Evolutionary conservation across 2,113 vertebrate genomes (phyloP), one percentile per base, ranked within the genome.

Genomic region (Rhagologus leucostigma): DNA sequence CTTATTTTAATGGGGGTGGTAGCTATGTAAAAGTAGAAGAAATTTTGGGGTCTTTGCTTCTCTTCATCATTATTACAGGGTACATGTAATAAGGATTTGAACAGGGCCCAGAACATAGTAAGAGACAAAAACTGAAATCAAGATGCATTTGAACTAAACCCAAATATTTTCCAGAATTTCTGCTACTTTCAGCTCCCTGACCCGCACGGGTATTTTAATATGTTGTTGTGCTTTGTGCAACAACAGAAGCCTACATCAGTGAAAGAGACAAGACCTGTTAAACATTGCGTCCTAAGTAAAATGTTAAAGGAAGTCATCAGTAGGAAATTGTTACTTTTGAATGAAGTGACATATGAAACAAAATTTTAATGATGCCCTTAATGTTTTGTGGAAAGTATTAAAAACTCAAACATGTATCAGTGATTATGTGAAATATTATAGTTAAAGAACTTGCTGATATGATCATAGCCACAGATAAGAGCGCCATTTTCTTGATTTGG

Each of bases 191-290:
- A 35, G 13, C 10, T 63, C 9, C 16, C 11, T 62, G 22, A 21
- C 17, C 15, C 6, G 0, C 3, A 1, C 53, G 30, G 16, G 12
- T 57, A 11, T 29, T 78, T 42, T 1, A 6, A 2, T 46, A 8
- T 22, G 5, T n/a, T 53, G 11, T 63, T 92, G 14, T 37, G 20
- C 17, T 76, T 71, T 50, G 27, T 83, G 29, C 39, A 71, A 9
- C 24, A 46, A 7, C 22, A 29, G 21, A 68, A 77, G 21, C 19
- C 12, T 81, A 1, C 3, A 9, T 77, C 18, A 20, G 7, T 81
- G 73, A 33, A 68, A 64, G 41, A 35, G 20, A 50, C 15, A 7
- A 63, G 16, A 91, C 35, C 26, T 46, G 6, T 62, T 78, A 63
- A 63, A 32, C 9, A 2, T 1, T n/a, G 13, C 5, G 6, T 71